Conservation (phyloP, 2,797 vertebrate genomes). For the Limosa lapponica region DNA sequence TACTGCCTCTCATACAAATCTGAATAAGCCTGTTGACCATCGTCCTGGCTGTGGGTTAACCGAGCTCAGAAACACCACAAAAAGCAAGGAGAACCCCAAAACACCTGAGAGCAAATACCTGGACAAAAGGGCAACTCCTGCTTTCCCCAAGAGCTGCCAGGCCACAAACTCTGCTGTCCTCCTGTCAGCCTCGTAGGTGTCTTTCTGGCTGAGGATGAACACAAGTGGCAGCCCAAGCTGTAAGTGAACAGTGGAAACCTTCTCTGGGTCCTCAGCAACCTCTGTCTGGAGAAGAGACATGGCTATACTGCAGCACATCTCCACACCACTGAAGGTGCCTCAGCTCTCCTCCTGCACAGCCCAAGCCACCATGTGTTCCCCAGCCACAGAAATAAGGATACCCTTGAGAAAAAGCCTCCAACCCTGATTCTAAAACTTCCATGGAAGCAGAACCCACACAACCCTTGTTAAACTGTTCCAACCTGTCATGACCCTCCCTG, state of each 20-base stretch:
- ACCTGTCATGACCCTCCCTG: background rate
- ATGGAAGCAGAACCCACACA: background rate
- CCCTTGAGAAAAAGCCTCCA: background rate
- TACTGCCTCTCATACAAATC: background rate
- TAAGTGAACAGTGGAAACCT: conserved; percentile 82
- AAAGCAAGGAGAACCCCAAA: background rate
- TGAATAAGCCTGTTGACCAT: background rate
- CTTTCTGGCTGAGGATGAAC: conserved; percentile 87
- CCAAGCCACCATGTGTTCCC: background rate
- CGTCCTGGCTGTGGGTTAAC: background rate
- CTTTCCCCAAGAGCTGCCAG: conserved; percentile 88
- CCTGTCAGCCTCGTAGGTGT: conserved; percentile 84
- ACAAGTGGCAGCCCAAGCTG: conserved; percentile 89
- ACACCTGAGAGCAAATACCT: conserved; percentile 75
- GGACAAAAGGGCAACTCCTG: conserved; percentile 86
- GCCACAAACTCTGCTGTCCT: conserved; percentile 85
- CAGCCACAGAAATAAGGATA: background rate
- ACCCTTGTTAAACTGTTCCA: background rate
- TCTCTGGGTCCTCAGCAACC: conserved; percentile 83
- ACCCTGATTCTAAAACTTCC: background rate
- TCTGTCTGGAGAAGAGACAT: conserved; percentile 79
- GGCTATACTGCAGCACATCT: background rate
- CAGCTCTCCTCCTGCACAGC: background rate
- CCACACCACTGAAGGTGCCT: background rate
- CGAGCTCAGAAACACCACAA: background rate